phyloP scores from a whole-genome alignment of 2,888 invertebrate genomes.

The Dione vanillae region DNA sequence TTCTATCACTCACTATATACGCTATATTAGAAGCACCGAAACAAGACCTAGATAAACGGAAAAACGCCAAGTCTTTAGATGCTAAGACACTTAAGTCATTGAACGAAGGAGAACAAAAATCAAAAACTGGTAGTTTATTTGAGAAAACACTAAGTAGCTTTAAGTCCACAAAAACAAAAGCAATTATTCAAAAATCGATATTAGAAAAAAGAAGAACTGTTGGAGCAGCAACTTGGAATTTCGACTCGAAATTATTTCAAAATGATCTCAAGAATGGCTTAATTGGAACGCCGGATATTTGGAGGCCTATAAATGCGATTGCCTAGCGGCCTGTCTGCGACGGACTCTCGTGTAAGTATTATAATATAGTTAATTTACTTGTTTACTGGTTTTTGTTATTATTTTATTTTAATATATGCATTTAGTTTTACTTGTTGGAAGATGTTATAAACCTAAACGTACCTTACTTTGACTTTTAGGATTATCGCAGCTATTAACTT shows the following conservation, averaged over 20 bases:
- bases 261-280: conserved; percentile 85
- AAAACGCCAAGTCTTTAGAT: conserved; percentile 66
- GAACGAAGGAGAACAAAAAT: conserved; percentile 76
- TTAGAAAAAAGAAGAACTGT: conserved; percentile 87
- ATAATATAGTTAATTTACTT: neutral
- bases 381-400: too few species aligned
- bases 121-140: conserved; percentile 76
- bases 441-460: conserved; percentile 4
- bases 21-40: conserved; percentile 86
- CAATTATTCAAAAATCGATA: conserved; percentile 74
- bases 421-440: neutral
- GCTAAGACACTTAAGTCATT: conserved; percentile 66
- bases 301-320: conserved; percentile 87
- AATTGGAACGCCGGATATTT: conserved; percentile 88
- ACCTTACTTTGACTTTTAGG: conserved; percentile 18
- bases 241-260: conserved; percentile 86
- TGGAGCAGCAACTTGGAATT: conserved; percentile 88
- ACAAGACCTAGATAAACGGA: conserved; percentile 68
- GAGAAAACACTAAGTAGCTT: conserved; percentile 80
- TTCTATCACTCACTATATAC: conserved; percentile 88
- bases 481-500: conserved; percentile 34
- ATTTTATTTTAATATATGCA: too few species aligned
- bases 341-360: conserved; percentile 80
- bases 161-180: conserved; percentile 75
- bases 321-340: conserved; percentile 84